Conservation (phyloP, 2,113 vertebrate genomes). For the Pogona vitticeps region DNA sequence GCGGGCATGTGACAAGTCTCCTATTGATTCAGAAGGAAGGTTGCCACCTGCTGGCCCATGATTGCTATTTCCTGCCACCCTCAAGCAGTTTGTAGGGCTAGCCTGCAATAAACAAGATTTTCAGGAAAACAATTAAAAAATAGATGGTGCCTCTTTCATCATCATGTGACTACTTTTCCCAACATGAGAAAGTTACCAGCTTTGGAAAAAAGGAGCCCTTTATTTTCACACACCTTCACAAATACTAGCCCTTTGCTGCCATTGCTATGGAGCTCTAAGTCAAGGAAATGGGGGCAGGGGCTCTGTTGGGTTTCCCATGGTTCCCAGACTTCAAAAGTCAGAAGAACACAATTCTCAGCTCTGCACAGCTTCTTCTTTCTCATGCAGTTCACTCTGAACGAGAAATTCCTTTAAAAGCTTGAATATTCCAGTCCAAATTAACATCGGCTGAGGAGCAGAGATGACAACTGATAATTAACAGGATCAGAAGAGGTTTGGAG, state of each 20-base stretch:
- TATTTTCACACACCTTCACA: neutral
- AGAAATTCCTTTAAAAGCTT: neutral
- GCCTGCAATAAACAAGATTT: neutral
- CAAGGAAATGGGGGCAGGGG: neutral
- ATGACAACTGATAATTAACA: neutral
- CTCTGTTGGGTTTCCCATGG: neutral
- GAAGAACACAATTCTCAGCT: no score
- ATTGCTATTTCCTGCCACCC: neutral
- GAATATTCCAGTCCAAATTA: neutral
- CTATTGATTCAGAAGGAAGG: slow-evolving; percentile 24
- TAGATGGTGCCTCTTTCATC: neutral
- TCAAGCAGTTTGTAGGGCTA: neutral
- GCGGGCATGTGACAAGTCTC: neutral
- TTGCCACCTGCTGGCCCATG: slow-evolving; percentile 19
- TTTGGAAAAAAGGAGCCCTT: neutral
- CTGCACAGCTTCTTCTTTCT: neutral
- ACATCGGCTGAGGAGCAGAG: no score
- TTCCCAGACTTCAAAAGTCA: neutral
- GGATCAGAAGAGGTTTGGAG: neutral
- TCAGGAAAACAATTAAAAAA: neutral
- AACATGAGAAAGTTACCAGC: neutral
- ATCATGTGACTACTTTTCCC: neutral
- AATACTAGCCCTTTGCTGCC: neutral
- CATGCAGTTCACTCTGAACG: neutral
- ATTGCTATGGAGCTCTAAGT: neutral